Percentiles rank a stretch among this genome's conserved stretches.
These are phyloP conservation scores for Sakesphorus luctuosus DNA, from an alignment of 2,113 vertebrate genomes.

Conservation along the genomic window DNA sequence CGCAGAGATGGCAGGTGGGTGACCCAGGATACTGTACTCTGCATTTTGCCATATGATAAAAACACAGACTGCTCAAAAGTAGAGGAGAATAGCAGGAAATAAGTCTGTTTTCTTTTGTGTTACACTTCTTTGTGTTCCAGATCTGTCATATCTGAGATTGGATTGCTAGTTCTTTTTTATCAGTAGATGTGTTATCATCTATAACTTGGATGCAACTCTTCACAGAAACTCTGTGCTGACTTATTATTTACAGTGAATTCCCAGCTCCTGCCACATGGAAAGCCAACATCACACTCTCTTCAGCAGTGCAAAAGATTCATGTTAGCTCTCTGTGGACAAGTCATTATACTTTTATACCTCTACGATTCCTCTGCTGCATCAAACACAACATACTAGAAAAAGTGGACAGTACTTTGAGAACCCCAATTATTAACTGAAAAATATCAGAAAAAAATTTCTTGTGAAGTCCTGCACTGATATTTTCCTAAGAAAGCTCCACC, in stretches of 20 bases:
- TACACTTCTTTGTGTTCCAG: background rate
- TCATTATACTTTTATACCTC: background rate
- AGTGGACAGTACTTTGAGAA: background rate
- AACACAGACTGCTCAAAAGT: background rate
- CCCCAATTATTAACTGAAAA: background rate
- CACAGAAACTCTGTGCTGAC: background rate
- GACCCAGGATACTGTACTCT: background rate
- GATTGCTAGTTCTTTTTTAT: background rate
- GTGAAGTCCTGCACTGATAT: background rate
- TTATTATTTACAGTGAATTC: background rate
- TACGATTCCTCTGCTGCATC: background rate
- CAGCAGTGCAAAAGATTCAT: background rate
- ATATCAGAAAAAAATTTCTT: background rate
- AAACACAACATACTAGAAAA: background rate
- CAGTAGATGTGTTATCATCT: background rate
- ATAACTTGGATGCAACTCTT: background rate
- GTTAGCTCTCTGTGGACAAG: background rate
- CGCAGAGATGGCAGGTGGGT: background rate
- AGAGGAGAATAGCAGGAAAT: background rate
- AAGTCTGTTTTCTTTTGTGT: background rate
- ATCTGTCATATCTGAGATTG: background rate
- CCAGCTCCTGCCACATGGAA: background rate
- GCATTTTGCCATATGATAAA: background rate
- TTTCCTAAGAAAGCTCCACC: background rate
- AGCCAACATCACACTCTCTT: background rate